Base-by-base conservation (phyloP, 2,113 vertebrate genomes). In the Quiscalus mexicanus region DNA sequence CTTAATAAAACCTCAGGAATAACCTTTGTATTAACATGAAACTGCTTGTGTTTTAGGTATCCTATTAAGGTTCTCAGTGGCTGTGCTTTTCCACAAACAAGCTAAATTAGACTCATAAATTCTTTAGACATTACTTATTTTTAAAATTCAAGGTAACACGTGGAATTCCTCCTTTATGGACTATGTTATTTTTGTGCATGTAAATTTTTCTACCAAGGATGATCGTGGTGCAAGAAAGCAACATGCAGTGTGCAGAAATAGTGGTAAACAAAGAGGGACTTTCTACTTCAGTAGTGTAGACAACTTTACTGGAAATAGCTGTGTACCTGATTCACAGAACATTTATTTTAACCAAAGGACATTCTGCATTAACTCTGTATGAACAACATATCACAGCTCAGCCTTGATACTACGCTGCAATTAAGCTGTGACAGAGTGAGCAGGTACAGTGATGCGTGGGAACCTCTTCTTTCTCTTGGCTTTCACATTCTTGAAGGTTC, bases 401-500 rank as follows among this genome's bases (percentile, higher is more conserved):
- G 89, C 96, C 96, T 87, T 87, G 82, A 97, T 89, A 85, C 21
- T 84, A 97, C 87, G 85, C 64, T 84, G 90, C 81, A 96, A 97
- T 93, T 83, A 95, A 95, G 81, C 86, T 44, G 93, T 92, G 91
- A 87, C 62, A 94, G 96, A 95, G 94, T 58, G 30, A 58, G 79
- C 73, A 96, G 96, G 96, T 96, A 97, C 96, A 95, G 87, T 39
- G 58, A 93, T 73, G 87, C 30, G 50, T 55, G 45, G 74, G 76
- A 96, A 86, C 55, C 79, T 33, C 53, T 80, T 68, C 78, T 90
- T 79, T 82, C 69, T 81, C 79, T 68, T 60, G 79, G 8, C 8
- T 94, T 97, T 99, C 98, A 99, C 98, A 99, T 99, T 98, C 99
- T 98, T 82, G 98, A 96, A 37, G 98, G 98, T 87, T 99, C 98